Percentiles rank a stretch among this genome's conserved stretches.
phyloP scores from a whole-genome alignment of 1,140 invertebrate species.

The Tetraneura akinire region DNA sequence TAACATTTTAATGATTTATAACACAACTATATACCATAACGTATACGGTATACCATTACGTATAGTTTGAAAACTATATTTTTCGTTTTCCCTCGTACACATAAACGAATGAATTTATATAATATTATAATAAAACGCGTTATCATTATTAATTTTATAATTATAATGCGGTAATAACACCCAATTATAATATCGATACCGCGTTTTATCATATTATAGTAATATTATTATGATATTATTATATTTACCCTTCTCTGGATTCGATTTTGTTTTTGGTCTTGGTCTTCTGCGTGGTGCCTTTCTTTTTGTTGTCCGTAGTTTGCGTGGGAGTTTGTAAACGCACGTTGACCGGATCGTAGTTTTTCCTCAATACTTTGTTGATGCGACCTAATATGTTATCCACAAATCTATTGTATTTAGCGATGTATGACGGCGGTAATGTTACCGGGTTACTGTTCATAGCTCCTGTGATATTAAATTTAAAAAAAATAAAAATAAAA shows the following conservation, averaged over 20 bases:
- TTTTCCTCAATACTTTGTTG: slow-evolving; percentile 71
- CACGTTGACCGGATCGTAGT: slow-evolving; percentile 80
- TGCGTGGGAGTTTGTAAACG: slow-evolving; percentile 68
- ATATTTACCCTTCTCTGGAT: slow-evolving; percentile 36
- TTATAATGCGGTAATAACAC: too few relatives aligned
- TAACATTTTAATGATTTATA: too few relatives aligned
- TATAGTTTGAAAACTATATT: too few relatives aligned
- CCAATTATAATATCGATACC: too few relatives aligned
- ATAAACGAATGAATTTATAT: too few relatives aligned
- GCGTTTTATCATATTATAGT: too few relatives aligned
- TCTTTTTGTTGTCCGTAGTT: slow-evolving; percentile 56
- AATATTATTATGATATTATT: too few relatives aligned
- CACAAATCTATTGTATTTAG: slow-evolving; percentile 79
- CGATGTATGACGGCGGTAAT: slow-evolving; percentile 70
- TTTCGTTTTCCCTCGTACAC: too few relatives aligned
- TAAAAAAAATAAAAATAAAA: neutral
- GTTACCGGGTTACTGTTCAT: slow-evolving; percentile 58
- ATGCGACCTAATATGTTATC: slow-evolving; percentile 77
- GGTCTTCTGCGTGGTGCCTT: slow-evolving; percentile 53
- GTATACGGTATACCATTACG: too few relatives aligned
- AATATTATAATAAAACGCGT: too few relatives aligned
- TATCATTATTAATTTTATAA: too few relatives aligned
- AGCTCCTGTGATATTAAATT: slow-evolving; percentile 57
- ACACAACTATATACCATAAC: too few relatives aligned
- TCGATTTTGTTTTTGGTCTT: slow-evolving; percentile 53